Base-by-base conservation (phyloP, 2,888 invertebrate species). In the Mactromeris polynyma region DNA sequence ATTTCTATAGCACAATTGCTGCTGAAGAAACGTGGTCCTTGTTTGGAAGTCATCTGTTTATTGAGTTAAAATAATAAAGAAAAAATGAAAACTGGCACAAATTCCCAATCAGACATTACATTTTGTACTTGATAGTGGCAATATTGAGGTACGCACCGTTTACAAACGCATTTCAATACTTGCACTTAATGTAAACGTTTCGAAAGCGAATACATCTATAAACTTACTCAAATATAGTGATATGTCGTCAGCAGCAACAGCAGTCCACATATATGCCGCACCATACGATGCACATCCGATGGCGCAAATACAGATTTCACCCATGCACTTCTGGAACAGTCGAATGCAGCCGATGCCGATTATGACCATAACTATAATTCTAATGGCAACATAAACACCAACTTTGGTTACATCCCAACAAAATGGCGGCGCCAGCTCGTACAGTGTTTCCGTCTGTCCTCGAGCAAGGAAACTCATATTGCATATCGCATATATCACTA, bases 331-430 rank as follows among this genome's bases (percentile, higher is more conserved):
- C 69, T 90, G 89, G 3, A 92, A 78, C 6, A 91, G 11, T 42
- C 88, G 86, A 19, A 92, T 81, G 7, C 90, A 58, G 0, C 86
- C 80, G 36, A 93, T 81, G 7, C 90, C 92, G 17, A 92, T 58
- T 26, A 91, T 46, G 78, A 91, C 81, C 46, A 91, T 90, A 2
- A 87, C 84, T 0, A 88, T 51, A 7, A 89, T 86, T 17, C 89
- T 21, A 1, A 89, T 81, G 14, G 89, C 90, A 11, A 54, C 86
- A 73, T 90, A 93, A 26, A 88, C 83, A n/a, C 93, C 93, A 9
- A 91, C 82, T 38, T 82, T 89, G 4, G 90, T 91, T 26, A 90
- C 85, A 19, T 82, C 81, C 93, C 93, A 93, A 73, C 93, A 93
- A 82, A 93, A 91, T 4, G 93, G 93, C 36, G 90, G 81, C 14